Evolutionary conservation across 2,888 invertebrate species (phyloP).

Genomic region (Blomia tropicalis): DNA sequence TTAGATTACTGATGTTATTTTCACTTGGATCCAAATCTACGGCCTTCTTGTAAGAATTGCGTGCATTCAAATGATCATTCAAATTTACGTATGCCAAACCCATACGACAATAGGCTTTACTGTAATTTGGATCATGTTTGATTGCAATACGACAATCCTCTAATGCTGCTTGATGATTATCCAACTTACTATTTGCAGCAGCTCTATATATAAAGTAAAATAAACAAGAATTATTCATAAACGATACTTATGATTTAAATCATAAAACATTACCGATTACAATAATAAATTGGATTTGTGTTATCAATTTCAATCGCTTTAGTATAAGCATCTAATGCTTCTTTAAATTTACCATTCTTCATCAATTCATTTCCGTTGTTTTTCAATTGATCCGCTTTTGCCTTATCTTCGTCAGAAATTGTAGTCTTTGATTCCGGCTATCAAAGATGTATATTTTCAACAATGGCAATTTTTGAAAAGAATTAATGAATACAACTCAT

Average conservation of each 20-base stretch:
- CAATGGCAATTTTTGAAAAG: neutral
- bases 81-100: slow-evolving; percentile 70
- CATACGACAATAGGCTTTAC: slow-evolving; percentile 84
- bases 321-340: slow-evolving; percentile 42
- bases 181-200: slow-evolving; percentile 78
- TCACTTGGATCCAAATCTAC: slow-evolving; percentile 81
- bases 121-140: slow-evolving; percentile 70
- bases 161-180: slow-evolving; percentile 64
- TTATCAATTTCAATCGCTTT: slow-evolving; percentile 74
- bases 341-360: slow-evolving; percentile 55
- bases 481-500: slow-evolving; percentile 1
- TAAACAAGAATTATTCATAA: slow-evolving; percentile 27
- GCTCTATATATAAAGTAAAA: slow-evolving; percentile 47
- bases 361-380: slow-evolving; percentile 56
- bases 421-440: slow-evolving; percentile 7
- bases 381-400: slow-evolving; percentile 65
- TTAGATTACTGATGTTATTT: slow-evolving; percentile 69
- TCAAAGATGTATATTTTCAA: neutral
- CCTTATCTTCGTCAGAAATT: slow-evolving; percentile 32
- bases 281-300: slow-evolving; percentile 81
- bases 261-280: slow-evolving; percentile 48
- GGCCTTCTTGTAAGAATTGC: slow-evolving; percentile 69
- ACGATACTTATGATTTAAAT: neutral
- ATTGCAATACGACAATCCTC: slow-evolving; percentile 79
- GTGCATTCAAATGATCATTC: slow-evolving; percentile 64